A percentile compares a stretch with the other conserved stretches of the same genome.
phyloP scores from a whole-genome alignment of 2,113 vertebrate species.

The Oostethus manadensis region DNA sequence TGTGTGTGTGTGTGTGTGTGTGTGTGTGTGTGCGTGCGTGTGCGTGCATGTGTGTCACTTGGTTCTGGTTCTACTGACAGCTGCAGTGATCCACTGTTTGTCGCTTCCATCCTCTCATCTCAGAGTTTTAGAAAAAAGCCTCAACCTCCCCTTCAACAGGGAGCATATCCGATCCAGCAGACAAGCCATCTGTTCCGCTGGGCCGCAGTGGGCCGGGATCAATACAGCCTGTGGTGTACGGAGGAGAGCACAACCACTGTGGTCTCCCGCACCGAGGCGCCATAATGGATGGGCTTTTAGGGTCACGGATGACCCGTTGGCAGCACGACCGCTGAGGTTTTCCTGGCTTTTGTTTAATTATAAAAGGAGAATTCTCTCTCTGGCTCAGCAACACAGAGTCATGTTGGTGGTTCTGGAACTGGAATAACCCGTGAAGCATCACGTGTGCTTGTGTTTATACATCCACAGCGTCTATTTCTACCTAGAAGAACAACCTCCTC shows the following conservation, averaged over 20 bases:
- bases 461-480: no score
- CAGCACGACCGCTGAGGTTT: constrained; percentile 57
- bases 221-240: constrained; percentile 55
- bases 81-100: no score
- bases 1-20: background rate
- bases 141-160: constrained; percentile 3
- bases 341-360: constrained; percentile 65
- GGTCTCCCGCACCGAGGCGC: constrained; percentile 52
- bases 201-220: constrained; percentile 56
- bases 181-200: constrained; percentile 56
- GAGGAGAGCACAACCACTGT: constrained; percentile 37
- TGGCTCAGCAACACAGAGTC: constrained; percentile 35
- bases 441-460: no score
- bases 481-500: constrained; percentile 36
- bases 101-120: no score
- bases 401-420: constrained; percentile 53
- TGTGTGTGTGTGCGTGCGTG: background rate
- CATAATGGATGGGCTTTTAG: constrained; percentile 67
- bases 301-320: constrained; percentile 63
- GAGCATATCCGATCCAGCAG: constrained; percentile 40
- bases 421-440: constrained; percentile 11
- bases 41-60: background rate
- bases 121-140: no score
- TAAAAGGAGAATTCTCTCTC: constrained; percentile 63
- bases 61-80: background rate